Conservation (phyloP, 2,888 invertebrate species). For the Artemia sinica region DNA sequence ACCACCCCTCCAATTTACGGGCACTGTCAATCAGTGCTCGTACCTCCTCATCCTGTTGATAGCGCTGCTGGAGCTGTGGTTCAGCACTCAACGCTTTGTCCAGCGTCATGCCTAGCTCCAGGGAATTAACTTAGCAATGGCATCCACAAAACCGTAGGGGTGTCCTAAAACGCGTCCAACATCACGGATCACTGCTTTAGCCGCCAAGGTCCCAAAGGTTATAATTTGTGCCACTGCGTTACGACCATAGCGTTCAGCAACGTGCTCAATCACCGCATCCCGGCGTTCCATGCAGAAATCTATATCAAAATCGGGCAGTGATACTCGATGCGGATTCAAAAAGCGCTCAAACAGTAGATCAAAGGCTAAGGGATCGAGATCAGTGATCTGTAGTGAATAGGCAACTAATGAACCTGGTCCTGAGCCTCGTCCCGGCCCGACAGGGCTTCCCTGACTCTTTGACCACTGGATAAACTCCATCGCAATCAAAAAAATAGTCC, state of each 20-base stretch:
- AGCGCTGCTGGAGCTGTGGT: neutral
- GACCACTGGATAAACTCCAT: slow-evolving; percentile 17
- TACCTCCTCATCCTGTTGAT: neutral
- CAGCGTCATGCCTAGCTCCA: no score
- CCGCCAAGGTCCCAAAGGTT: slow-evolving; percentile 21
- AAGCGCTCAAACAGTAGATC: slow-evolving; percentile 26
- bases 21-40: neutral
- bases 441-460: slow-evolving; percentile 2
- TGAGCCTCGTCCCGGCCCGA: slow-evolving; percentile 19
- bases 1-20: neutral
- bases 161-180: slow-evolving; percentile 21
- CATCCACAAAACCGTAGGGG: neutral
- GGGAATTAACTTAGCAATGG: neutral
- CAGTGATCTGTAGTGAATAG: slow-evolving; percentile 24
- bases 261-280: slow-evolving; percentile 16
- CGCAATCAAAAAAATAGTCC: slow-evolving; percentile 19
- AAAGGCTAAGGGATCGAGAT: slow-evolving; percentile 25
- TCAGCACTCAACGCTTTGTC: no score
- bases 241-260: slow-evolving; percentile 19
- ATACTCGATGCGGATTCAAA: slow-evolving; percentile 25
- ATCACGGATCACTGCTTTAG: slow-evolving; percentile 21
- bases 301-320: slow-evolving; percentile 24
- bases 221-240: slow-evolving; percentile 21
- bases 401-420: slow-evolving; percentile 22
- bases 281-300: slow-evolving; percentile 22